Percentiles rank a stretch among this genome's conserved stretches.
Evolutionary conservation across 1,140 invertebrate species (phyloP).

Genomic region (Drosophila takahashii): DNA sequence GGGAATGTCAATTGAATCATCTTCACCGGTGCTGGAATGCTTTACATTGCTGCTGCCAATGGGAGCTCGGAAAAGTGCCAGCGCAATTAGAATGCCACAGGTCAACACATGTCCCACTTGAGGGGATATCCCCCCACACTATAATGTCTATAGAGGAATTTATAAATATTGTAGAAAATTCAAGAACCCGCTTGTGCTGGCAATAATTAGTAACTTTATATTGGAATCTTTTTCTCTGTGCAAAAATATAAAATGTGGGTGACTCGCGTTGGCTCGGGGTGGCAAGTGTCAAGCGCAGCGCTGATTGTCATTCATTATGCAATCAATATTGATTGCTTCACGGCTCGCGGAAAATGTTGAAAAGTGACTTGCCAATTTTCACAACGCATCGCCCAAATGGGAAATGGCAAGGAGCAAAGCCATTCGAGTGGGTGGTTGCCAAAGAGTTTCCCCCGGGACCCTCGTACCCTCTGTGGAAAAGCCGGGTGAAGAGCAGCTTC

Average conservation of each 20-base stretch:
- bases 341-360: constrained; percentile 59
- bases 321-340: constrained; percentile 81
- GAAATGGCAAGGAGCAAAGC: constrained; percentile 4
- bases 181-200: too few species aligned
- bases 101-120: constrained; percentile 9
- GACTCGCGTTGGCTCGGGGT: not conserved
- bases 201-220: too few species aligned
- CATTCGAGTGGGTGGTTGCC: not conserved
- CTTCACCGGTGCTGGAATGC: constrained; percentile 44
- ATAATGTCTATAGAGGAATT: too few species aligned
- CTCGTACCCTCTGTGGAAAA: not conserved
- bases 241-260: constrained; percentile 13
- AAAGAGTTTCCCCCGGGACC: constrained; percentile 4
- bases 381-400: constrained; percentile 50
- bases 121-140: not conserved
- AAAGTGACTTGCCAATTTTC: constrained; percentile 78
- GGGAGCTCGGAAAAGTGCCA: constrained; percentile 53
- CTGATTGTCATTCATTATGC: constrained; percentile 81
- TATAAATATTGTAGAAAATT: not conserved
- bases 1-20: constrained; percentile 76
- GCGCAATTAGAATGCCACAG: constrained; percentile 58
- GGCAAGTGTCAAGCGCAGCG: constrained; percentile 66
- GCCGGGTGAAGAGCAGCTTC: not conserved
- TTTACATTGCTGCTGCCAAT: constrained; percentile 51
- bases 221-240: not conserved